Evolutionary conservation across 1,140 invertebrate genomes (phyloP).

Genomic region (Drosophila navojoa): DNA sequence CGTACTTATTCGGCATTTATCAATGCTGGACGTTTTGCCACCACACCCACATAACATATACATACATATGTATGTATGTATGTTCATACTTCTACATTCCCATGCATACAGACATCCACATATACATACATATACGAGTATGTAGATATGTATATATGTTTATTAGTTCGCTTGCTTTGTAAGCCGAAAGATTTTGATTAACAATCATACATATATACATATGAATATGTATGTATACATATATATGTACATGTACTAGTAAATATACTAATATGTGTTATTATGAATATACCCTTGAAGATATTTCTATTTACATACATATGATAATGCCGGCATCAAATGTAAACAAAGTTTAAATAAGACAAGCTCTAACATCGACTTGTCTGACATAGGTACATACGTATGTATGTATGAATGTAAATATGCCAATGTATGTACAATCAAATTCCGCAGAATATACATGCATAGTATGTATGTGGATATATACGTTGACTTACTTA

Average conservation of each 20-base stretch:
- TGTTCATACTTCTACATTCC: too few relatives aligned
- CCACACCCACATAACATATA: conserved; percentile 31
- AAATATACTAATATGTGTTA: background rate
- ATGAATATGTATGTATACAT: background rate
- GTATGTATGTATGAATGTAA: too few relatives aligned
- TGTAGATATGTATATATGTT: background rate
- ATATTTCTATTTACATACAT: conserved; percentile 5
- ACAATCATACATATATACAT: too few relatives aligned
- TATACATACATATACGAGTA: background rate
- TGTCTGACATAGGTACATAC: too few relatives aligned
- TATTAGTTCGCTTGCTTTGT: background rate
- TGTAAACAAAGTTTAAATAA: conserved; percentile 48
- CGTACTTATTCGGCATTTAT: conserved; percentile 21
- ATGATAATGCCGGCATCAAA: conserved; percentile 46
- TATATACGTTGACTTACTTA: too few relatives aligned
- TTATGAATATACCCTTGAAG: conserved; percentile 5
- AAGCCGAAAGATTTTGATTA: too few relatives aligned
- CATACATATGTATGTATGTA: too few relatives aligned
- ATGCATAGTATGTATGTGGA: too few relatives aligned
- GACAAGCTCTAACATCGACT: too few relatives aligned
- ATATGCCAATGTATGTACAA: background rate
- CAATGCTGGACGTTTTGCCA: conserved; percentile 12
- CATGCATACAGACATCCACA: background rate
- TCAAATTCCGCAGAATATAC: background rate
- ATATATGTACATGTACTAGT: conserved; percentile 1